A percentile compares a stretch with the other conserved stretches of the same genome.
phyloP scores from a whole-genome alignment of 2,113 vertebrate species.

The Trichomycterus rosablanca region DNA sequence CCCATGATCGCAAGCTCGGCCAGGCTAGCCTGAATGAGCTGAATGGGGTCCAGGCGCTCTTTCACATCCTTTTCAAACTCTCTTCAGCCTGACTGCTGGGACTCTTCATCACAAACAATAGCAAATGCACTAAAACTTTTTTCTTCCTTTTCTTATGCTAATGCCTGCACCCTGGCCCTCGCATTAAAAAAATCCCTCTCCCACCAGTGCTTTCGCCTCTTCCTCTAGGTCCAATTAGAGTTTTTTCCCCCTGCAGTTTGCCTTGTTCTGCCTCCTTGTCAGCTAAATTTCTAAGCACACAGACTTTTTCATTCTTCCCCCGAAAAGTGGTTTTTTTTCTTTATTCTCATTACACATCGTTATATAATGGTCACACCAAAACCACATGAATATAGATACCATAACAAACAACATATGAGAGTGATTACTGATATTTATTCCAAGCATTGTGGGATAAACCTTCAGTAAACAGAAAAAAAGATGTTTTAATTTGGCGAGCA shows the following conservation, averaged over 20 bases:
- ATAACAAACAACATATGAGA: constrained; percentile 23
- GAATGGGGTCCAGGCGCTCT: constrained; percentile 77
- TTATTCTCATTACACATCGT: not conserved
- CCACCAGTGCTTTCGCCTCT: constrained; percentile 58
- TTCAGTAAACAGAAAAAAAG: constrained; percentile 74
- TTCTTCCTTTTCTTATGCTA: constrained; percentile 92
- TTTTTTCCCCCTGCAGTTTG: constrained; percentile 22
- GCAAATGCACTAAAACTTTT: constrained; percentile 87
- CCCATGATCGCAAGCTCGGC: constrained; percentile 67
- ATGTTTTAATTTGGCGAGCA: constrained; percentile 70
- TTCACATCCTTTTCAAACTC: constrained; percentile 71
- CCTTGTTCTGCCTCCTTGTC: constrained; percentile 35
- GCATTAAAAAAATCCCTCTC: constrained; percentile 67
- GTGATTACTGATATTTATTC: constrained; percentile 56
- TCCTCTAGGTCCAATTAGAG: constrained; percentile 48
- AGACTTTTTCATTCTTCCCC: constrained; percentile 14
- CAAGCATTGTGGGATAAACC: constrained; percentile 63
- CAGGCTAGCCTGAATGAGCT: constrained; percentile 69
- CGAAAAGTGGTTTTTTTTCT: not conserved
- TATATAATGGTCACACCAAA: constrained; percentile 16
- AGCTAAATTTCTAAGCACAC: constrained; percentile 33
- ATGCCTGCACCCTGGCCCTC: constrained; percentile 70
- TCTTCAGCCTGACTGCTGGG: constrained; percentile 78
- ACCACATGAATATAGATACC: not conserved
- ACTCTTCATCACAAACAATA: constrained; percentile 86